Conservation (phyloP, 2,113 vertebrate genomes). For the Rhinolophus ferrumequinum region DNA sequence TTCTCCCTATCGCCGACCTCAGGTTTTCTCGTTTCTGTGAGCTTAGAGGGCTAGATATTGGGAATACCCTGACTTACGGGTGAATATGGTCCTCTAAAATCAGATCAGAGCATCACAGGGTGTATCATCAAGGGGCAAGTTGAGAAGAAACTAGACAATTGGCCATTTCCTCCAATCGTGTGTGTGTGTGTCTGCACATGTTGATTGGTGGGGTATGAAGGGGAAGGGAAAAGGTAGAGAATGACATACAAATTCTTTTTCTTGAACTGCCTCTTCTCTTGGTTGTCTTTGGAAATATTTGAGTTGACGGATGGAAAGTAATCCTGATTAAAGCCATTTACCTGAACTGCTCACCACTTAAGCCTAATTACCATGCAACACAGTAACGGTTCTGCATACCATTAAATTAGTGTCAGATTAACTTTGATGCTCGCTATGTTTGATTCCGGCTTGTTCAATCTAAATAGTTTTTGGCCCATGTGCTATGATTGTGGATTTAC, state of each 20-base stretch:
- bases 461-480: neutral
- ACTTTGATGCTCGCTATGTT: neutral
- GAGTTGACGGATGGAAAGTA: neutral
- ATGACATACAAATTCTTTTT: neutral
- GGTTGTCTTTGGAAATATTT: slow-evolving; percentile 43
- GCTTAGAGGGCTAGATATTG: neutral
- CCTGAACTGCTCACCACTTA: slow-evolving; percentile 39
- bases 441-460: neutral
- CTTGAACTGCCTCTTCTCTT: neutral
- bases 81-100: neutral
- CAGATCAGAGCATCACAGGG: neutral
- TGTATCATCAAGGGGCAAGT: neutral
- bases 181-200: neutral
- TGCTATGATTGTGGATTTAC: neutral
- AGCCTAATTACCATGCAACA: neutral
- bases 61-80: neutral
- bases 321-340: slow-evolving; percentile 60
- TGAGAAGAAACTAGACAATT: neutral
- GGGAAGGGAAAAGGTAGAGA: neutral
- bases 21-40: neutral
- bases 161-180: neutral
- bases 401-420: slow-evolving; percentile 57
- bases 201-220: neutral
- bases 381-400: slow-evolving; percentile 17
- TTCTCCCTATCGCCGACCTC: neutral